Evolutionary conservation across 2,797 vertebrate genomes (phyloP), one percentile per base, ranked within the genome.

Genomic region (Halcyon leucocephala): DNA sequence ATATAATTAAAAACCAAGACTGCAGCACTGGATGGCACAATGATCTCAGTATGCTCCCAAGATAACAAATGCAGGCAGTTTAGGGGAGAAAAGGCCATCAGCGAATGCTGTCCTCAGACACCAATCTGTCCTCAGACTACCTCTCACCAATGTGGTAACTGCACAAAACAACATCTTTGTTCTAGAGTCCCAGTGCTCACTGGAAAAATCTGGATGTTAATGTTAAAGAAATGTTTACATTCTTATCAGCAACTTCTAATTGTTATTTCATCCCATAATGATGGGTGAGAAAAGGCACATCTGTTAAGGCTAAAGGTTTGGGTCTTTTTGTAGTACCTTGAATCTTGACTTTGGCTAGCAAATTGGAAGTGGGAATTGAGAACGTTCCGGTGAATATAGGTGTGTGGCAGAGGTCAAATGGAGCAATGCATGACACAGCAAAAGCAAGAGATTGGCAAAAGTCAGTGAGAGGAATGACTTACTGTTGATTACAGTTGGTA

Each of bases 401-500:
- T 60, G 7, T 52, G 29, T 70, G 69, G 37, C 74, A 84, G 37
- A 83, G 61, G 21, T 74, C 21, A 28, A 44, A 52, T 28, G 54
- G 28, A 86, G 24, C 26, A 35, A 51, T 8, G 12, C 28, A 13
- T 28, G 86, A 46, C 35, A 44, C 44, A 86, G 49, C 33, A 87
- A 49, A 72, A 77, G 52, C 17, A 67, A 54, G 42, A 71, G n/a
- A 48, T 37, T 22, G 33, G 42, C 85, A 33, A 76, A 91, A 86
- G 31, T 60, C 46, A 82, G 5, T 17, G 39, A 74, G 25, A 54
- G 18, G 31, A 71, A 58, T 31, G 26, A 96, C 97, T 97, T 96
- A 98, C 97, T 95, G 69, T 96, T 93, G 73, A 39, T 64, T 57
- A 97, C 46, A 14, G 60, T 86, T 91, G 96, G 95, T 65, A 88